Percentiles rank a stretch among this genome's conserved stretches.
Evolutionary conservation across 2,888 invertebrate species (phyloP).

Genomic region (Euplagia quadripunctaria): DNA sequence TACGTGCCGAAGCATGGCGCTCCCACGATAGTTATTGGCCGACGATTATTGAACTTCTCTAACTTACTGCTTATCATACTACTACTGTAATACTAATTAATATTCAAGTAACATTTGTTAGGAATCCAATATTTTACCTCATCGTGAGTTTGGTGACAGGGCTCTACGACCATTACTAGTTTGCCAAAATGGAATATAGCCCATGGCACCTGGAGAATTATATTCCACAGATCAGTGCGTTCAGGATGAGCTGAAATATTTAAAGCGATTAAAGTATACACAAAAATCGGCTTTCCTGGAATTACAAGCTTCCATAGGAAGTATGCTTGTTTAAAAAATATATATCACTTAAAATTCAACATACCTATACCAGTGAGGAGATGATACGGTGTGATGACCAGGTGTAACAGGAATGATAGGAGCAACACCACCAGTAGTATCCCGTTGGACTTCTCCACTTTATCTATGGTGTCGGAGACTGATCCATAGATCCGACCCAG

Average conservation of each 20-base stretch:
- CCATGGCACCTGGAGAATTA: constrained; percentile 7
- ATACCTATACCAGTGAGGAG: background rate
- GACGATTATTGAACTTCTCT: no score
- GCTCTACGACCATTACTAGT: constrained; percentile 4
- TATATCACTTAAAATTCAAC: background rate
- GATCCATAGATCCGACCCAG: background rate
- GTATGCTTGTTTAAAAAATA: no score
- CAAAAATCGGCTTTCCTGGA: no score
- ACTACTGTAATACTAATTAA: no score
- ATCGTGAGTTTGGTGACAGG: constrained; percentile 15
- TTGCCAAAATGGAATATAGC: background rate
- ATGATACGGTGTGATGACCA: constrained; percentile 2
- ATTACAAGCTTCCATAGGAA: no score
- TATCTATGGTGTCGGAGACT: constrained; percentile 9
- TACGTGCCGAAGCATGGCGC: no score
- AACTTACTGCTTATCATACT: no score
- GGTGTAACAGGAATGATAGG: background rate
- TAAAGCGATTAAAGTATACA: background rate
- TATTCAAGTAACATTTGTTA: no score
- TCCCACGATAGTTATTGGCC: no score
- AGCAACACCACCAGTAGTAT: background rate
- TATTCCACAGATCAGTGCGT: background rate
- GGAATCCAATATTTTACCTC: background rate
- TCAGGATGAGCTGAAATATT: background rate
- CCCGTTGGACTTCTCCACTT: background rate